Percentiles rank a stretch among this genome's conserved stretches.
Evolutionary conservation across 2,888 invertebrate genomes (phyloP).

Genomic region (Aspidiotus destructor): DNA sequence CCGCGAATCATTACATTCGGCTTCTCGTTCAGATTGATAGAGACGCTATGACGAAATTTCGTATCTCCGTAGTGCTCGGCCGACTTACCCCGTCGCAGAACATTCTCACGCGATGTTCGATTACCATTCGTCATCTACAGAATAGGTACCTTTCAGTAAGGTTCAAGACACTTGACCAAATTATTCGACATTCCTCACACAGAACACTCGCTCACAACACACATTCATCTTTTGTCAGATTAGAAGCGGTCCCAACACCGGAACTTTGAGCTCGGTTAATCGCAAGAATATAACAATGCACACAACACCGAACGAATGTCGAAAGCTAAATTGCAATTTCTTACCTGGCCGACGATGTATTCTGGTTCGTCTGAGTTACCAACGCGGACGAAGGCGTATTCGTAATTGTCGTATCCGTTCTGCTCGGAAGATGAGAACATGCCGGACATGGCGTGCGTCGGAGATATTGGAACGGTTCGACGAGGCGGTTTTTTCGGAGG

Average conservation of each 20-base stretch:
- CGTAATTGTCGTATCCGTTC: conserved; percentile 52
- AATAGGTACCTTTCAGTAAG: conserved; percentile 41
- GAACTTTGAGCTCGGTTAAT: too few relatives aligned
- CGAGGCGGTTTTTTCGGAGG: conserved; percentile 85
- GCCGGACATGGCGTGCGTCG: conserved; percentile 56
- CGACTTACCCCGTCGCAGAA: conserved; percentile 59
- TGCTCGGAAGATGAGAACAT: conserved; percentile 52
- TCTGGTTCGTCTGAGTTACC: conserved; percentile 57
- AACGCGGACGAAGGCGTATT: conserved; percentile 54
- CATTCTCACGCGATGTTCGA: conserved; percentile 34
- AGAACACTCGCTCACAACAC: too few relatives aligned
- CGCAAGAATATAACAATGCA: too few relatives aligned
- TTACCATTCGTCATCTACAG: conserved; percentile 46
- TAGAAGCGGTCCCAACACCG: too few relatives aligned
- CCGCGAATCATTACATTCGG: conserved; percentile 39
- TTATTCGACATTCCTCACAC: too few relatives aligned
- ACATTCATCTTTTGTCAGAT: too few relatives aligned
- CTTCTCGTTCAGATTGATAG: conserved; percentile 36
- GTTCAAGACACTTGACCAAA: background rate
- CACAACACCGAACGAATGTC: background rate
- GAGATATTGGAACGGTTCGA: conserved; percentile 73
- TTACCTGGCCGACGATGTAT: conserved; percentile 47
- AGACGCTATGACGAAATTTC: conserved; percentile 48
- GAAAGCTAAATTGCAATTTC: background rate
- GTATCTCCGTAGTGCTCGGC: conserved; percentile 70